Percentiles rank a stretch among this genome's conserved stretches.
Conservation (phyloP, 2,113 vertebrate genomes). For the Aspiorhynchus laticeps region DNA sequence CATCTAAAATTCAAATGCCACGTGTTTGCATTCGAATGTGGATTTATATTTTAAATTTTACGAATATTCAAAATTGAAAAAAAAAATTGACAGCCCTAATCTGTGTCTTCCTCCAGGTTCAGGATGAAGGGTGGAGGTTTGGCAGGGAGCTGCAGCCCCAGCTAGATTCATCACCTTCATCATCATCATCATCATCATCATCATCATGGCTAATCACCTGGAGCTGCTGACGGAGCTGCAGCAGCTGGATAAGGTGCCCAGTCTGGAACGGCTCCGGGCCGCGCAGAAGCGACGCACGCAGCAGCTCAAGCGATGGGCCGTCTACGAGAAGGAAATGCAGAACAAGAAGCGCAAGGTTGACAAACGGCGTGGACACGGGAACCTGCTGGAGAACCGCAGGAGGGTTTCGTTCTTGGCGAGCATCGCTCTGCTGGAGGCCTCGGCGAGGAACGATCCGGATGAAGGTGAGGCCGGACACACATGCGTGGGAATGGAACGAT, state of each 20-base stretch:
- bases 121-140: conserved; percentile 23
- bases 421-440: conserved; percentile 91
- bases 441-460: conserved; percentile 89
- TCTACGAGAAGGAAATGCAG: conserved; percentile 96
- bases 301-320: conserved; percentile 96
- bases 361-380: conserved; percentile 78
- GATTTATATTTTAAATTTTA: no score
- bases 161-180: conserved; percentile 42
- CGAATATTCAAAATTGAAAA: no score
- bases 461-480: conserved; percentile 81
- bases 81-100: no score
- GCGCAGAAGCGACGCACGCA: conserved; percentile 93
- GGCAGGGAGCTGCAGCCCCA: conserved; percentile 66
- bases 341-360: conserved; percentile 90
- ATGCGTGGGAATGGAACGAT: no score
- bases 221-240: conserved; percentile 94
- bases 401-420: conserved; percentile 91
- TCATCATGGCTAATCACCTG: conserved; percentile 88
- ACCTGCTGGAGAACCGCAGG: conserved; percentile 68
- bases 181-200: background rate
- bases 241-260: conserved; percentile 95
- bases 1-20: no score
- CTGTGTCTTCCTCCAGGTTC: conserved; percentile 18
- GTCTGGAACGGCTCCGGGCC: conserved; percentile 88
- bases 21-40: no score